These are phyloP conservation scores for Conus ventricosus DNA, from an alignment of 1,140 invertebrate genomes.

Conservation along the genomic window DNA sequence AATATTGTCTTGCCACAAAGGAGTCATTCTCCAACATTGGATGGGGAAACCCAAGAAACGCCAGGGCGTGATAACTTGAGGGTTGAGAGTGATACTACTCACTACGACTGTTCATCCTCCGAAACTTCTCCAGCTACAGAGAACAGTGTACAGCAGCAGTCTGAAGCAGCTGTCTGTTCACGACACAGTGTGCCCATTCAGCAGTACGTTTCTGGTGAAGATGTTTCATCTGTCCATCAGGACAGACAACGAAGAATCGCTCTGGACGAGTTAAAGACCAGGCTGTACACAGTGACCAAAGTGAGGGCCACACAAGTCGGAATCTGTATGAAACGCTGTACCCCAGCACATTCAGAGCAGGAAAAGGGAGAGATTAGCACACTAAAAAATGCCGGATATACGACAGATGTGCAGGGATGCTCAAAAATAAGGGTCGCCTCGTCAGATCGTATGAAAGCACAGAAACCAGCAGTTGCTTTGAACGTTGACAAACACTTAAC, in stretches of 20 bases:
- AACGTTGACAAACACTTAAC: neutral
- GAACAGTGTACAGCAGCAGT: neutral
- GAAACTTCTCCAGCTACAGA: neutral
- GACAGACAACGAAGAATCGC: neutral
- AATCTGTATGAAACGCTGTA: neutral
- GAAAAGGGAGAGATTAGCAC: neutral
- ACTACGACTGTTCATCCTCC: neutral
- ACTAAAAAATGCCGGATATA: neutral
- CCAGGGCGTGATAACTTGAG: neutral
- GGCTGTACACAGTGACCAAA: neutral
- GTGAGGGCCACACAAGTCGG: neutral
- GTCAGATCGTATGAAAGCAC: neutral
- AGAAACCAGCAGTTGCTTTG: neutral
- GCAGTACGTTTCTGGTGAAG: neutral
- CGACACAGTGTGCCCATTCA: neutral
- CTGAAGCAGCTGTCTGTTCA: neutral
- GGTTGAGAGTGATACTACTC: neutral
- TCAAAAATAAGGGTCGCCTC: neutral
- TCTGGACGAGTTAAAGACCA: neutral
- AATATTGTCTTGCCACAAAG: neutral
- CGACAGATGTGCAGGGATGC: neutral
- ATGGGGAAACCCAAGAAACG: neutral
- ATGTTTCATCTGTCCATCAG: neutral
- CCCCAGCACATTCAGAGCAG: neutral
- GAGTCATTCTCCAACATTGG: neutral